Evolutionary conservation across 2,113 vertebrate genomes (phyloP).

Genomic region (Gymnobelideus leadbeateri): DNA sequence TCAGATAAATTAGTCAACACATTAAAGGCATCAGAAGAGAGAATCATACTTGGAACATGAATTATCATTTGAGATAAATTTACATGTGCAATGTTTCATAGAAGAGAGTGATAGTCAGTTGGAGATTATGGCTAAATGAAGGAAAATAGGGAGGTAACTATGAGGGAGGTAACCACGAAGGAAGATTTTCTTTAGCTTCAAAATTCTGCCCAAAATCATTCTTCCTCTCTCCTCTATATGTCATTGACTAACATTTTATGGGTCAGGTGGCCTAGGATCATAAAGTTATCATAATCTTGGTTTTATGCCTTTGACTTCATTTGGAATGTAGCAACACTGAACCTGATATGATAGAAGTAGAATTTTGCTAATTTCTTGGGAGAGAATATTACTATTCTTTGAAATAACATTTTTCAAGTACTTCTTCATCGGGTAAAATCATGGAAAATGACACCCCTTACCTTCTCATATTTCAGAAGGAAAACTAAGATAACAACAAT

Average conservation of each 20-base stretch:
- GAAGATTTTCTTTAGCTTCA: background rate
- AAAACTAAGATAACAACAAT: constrained; percentile 19
- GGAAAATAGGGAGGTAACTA: background rate
- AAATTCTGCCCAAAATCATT: background rate
- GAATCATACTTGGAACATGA: background rate
- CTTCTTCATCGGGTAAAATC: background rate
- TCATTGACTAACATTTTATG: background rate
- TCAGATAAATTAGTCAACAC: background rate
- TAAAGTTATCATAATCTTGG: background rate
- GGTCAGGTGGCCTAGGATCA: background rate
- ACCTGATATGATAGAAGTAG: background rate
- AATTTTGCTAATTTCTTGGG: background rate
- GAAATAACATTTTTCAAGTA: constrained; percentile 3
- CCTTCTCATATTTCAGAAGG: constrained; percentile 46
- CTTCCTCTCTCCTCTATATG: background rate
- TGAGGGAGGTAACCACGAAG: background rate
- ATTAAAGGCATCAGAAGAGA: background rate
- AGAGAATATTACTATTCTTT: constrained; percentile 17
- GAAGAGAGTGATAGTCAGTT: background rate
- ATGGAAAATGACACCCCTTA: constrained; percentile 16
- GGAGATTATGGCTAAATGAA: background rate
- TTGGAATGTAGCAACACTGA: constrained; percentile 22
- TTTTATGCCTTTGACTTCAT: background rate
- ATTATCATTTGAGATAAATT: background rate
- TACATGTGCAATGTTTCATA: background rate